Conservation (phyloP, 2,888 invertebrate genomes). For the Nycteola revayana region DNA sequence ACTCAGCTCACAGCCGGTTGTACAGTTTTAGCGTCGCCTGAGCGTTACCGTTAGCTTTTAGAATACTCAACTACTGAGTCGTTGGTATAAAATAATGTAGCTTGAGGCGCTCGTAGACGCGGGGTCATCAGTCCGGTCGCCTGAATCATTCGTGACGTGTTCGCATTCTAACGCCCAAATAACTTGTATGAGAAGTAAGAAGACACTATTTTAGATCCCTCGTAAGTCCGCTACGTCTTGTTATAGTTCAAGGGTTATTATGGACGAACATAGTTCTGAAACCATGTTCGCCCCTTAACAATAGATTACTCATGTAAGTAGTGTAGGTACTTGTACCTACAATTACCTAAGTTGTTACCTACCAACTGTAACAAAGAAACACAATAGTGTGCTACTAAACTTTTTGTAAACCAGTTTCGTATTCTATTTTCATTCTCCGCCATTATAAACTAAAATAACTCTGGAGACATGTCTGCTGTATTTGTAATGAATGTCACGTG, state of each 20-base stretch:
- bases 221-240: too few relatives aligned
- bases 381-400: slow-evolving; percentile 10
- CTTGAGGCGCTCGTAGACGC: slow-evolving; percentile 33
- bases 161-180: slow-evolving; percentile 23
- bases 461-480: slow-evolving; percentile 15
- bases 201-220: too few relatives aligned
- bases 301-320: too few relatives aligned
- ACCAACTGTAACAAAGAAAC: slow-evolving; percentile 14
- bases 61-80: slow-evolving; percentile 46
- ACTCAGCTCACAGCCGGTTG: slow-evolving; percentile 31
- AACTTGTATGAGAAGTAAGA: slow-evolving; percentile 27
- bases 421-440: slow-evolving; percentile 17
- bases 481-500: too few relatives aligned
- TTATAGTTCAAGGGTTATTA: too few relatives aligned
- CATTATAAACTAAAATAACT: slow-evolving; percentile 18
- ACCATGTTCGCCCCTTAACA: too few relatives aligned
- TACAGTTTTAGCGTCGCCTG: slow-evolving; percentile 42
- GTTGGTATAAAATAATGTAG: slow-evolving; percentile 43
- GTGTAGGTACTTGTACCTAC: too few relatives aligned
- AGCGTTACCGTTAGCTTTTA: slow-evolving; percentile 57
- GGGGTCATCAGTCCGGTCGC: slow-evolving; percentile 63
- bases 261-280: too few relatives aligned
- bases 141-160: slow-evolving; percentile 53
- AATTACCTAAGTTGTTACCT: slow-evolving; percentile 4
- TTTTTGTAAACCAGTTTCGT: slow-evolving; percentile 18